These are phyloP conservation scores for Noturus placidus DNA, from an alignment of 2,113 vertebrate species.

Conservation along the genomic window DNA sequence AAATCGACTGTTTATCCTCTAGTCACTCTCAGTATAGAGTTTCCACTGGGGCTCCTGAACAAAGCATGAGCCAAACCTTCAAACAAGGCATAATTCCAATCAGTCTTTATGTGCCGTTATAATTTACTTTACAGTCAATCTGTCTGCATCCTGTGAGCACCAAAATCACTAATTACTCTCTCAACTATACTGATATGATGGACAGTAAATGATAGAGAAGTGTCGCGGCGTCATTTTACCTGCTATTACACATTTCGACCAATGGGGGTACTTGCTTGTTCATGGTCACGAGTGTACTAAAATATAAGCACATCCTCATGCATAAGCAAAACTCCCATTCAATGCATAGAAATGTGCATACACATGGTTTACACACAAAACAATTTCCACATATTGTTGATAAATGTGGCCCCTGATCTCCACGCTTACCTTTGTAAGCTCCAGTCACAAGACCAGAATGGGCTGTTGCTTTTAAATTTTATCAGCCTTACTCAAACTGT, in stretches of 20 bases:
- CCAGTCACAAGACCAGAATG: background rate
- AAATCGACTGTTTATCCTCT: background rate
- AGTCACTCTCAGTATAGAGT: background rate
- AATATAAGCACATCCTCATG: background rate
- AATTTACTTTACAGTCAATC: background rate
- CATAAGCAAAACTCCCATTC: background rate
- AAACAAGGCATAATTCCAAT: background rate
- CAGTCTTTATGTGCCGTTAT: background rate
- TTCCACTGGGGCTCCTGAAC: background rate
- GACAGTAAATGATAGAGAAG: background rate
- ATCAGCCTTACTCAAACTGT: conserved; percentile 19
- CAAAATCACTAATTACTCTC: background rate
- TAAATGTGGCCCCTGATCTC: background rate
- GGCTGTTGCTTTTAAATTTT: conserved; percentile 23
- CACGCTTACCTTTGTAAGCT: background rate
- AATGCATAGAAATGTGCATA: background rate
- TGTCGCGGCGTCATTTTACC: background rate
- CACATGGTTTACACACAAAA: background rate
- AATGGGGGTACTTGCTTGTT: background rate
- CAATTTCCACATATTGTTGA: background rate
- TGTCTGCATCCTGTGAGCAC: background rate
- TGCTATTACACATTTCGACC: background rate
- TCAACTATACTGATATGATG: background rate
- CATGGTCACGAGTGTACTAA: background rate
- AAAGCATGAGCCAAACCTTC: background rate